phyloP scores from a whole-genome alignment of 2,888 invertebrate genomes.

The Xestia sexstrigata region DNA sequence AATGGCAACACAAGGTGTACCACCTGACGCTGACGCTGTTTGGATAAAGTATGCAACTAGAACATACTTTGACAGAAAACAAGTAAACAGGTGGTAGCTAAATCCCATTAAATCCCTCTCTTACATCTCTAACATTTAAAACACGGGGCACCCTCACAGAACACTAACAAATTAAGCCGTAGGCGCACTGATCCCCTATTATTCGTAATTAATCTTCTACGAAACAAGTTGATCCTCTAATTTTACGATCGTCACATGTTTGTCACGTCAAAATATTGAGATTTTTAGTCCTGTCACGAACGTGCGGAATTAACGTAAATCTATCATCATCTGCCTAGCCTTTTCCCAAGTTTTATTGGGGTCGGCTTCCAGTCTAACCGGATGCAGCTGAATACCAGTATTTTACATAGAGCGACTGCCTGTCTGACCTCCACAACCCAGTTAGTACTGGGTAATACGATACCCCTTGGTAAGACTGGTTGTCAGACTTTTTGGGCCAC shows the following conservation, averaged over 20 bases:
- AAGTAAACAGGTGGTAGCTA: neutral
- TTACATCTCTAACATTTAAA: constrained; percentile 1
- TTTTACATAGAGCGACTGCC: no score
- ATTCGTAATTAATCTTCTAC: constrained; percentile 45
- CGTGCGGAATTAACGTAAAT: neutral
- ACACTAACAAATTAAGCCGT: constrained; percentile 19
- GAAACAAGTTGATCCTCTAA: constrained; percentile 39
- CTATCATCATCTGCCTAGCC: no score
- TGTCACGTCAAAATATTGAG: constrained; percentile 46
- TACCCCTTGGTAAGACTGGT: no score
- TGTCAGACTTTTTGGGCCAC: no score
- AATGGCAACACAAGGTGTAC: no score
- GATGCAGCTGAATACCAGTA: no score
- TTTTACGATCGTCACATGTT: constrained; percentile 54
- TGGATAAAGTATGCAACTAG: neutral
- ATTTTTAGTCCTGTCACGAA: neutral
- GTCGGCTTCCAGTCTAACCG: no score
- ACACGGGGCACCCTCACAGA: neutral
- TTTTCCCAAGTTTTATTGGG: no score
- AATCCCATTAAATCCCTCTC: constrained; percentile 20
- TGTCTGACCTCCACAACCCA: no score
- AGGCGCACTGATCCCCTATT: constrained; percentile 38
- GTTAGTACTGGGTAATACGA: no score
- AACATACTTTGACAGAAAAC: neutral
- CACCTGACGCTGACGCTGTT: no score